Base-by-base conservation (phyloP, 2,888 invertebrate species). In the Trissonchulus sp. region DNA sequence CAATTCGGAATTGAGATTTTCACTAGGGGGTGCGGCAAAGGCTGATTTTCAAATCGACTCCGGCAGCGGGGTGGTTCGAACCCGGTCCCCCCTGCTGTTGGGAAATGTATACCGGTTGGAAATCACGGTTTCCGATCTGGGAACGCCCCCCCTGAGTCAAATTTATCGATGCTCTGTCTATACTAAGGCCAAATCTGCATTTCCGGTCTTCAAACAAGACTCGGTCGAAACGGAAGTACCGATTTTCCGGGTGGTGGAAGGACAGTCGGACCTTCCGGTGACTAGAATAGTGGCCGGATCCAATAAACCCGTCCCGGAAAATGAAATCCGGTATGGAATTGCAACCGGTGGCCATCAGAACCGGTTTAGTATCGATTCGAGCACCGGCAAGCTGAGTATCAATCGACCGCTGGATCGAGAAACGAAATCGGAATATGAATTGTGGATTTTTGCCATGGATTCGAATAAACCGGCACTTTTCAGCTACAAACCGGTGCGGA, bases 381-480 rank as follows among this genome's bases (percentile, higher is more conserved):
- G n/a, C 1, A 34, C 62, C 1, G 76, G 76, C 1, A 62, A 18
- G 28, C 38, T 76, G 28, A 34, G 1, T 1, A 65, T 71, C 1
- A 71, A 69, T 1, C 33, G 30, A 37, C 23, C 3, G 8, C 34
- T 96, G 78, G 96, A 97, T 84, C 89, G 96, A 31, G 96, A 97
- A 85, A 87, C 90, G 77, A 90, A 91, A 82, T 90, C 94, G 3
- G 90, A 91, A 80, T 96, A 94, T 84, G 93, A 93, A 1, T 87
- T 95, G 76, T 91, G 91, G 79, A 92, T 95, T 62, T 90, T 92
- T 76, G 94, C 94, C 8, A 94, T 93, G 1, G 94, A 94, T 83
- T 60, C n/a, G 34, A 48, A 63, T n/a, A 62, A 2, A 1, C 73
- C 77, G n/a, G 73, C 75, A 1, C 63, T 77, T 3, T 35, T 30